Percentiles rank a stretch among this genome's conserved stretches.
Evolutionary conservation across 2,888 invertebrate genomes (phyloP).

Genomic region (Amiota minor): DNA sequence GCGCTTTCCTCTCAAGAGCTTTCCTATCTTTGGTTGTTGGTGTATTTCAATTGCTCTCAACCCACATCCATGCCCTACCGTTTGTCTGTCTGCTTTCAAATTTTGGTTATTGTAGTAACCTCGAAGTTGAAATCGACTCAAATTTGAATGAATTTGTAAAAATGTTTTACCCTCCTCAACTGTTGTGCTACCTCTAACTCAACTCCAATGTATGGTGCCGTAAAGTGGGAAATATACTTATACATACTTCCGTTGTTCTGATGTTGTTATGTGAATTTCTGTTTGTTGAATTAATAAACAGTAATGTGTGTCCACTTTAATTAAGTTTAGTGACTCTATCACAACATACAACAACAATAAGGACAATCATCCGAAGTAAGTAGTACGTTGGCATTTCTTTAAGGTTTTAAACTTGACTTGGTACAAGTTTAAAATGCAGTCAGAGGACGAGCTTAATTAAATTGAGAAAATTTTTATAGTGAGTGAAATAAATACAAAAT

Average conservation of each 20-base stretch:
- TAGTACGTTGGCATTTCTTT: not conserved
- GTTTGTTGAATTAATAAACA: constrained; percentile 29
- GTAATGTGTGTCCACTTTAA: constrained; percentile 17
- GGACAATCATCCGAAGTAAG: not conserved
- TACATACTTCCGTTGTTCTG: not conserved
- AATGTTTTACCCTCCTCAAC: no score
- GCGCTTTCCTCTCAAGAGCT: no score
- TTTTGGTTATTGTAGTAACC: no score
- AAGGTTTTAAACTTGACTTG: not conserved
- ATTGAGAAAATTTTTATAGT: not conserved
- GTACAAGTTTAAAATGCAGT: not conserved
- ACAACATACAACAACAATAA: constrained; percentile 4
- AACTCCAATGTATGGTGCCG: no score
- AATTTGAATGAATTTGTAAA: no score
- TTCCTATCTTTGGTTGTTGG: no score
- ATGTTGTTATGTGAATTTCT: not conserved
- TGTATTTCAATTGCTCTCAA: no score
- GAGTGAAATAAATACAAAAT: not conserved
- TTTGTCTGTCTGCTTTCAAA: not conserved
- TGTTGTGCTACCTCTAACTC: no score
- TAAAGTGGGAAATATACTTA: no score
- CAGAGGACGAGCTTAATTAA: not conserved
- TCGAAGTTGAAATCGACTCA: no score
- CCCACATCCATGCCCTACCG: not conserved
- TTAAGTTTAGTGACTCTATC: constrained; percentile 30